These are phyloP conservation scores for Ormyrus nitidulus DNA, from an alignment of 2,888 invertebrate species.

Conservation along the genomic window DNA sequence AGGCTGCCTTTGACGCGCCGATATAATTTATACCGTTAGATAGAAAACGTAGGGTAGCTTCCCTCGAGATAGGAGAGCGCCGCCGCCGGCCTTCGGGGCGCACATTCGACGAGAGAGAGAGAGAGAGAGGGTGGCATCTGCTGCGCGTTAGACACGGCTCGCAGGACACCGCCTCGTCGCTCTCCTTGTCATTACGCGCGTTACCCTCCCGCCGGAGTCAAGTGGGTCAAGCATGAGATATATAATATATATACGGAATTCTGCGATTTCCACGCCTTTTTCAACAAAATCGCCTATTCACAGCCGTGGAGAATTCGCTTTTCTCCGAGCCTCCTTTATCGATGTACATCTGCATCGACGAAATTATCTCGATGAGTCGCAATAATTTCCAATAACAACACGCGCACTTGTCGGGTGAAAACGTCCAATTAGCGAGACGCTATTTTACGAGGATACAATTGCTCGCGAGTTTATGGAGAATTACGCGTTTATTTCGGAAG, in stretches of 20 bases:
- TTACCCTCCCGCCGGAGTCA: conserved; percentile 63
- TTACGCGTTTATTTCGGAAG: too few relatives aligned
- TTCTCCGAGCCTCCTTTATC: conserved; percentile 29
- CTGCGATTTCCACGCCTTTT: conserved; percentile 7
- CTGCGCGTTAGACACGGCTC: conserved; percentile 75
- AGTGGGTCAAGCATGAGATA: conserved; percentile 69
- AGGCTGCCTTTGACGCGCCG: conserved; percentile 73
- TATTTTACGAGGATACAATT: too few relatives aligned
- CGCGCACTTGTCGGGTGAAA: too few relatives aligned
- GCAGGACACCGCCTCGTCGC: conserved; percentile 69
- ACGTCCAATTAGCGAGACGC: too few relatives aligned
- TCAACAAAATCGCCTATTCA: background rate
- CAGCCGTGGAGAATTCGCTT: conserved; percentile 17
- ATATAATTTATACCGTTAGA: conserved; percentile 75
- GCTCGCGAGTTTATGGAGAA: too few relatives aligned
- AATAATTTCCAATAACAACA: too few relatives aligned
- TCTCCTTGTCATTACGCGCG: conserved; percentile 68
- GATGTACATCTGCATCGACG: conserved; percentile 26
- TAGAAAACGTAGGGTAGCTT: conserved; percentile 70
- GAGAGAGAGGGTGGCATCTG: conserved; percentile 72
- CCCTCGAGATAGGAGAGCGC: conserved; percentile 60
- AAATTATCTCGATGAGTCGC: too few relatives aligned
- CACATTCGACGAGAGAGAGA: conserved; percentile 1
- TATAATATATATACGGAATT: conserved; percentile 10
- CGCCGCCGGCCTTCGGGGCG: background rate